Conservation (phyloP, 2,797 vertebrate species). For the Graptemys geographica region DNA sequence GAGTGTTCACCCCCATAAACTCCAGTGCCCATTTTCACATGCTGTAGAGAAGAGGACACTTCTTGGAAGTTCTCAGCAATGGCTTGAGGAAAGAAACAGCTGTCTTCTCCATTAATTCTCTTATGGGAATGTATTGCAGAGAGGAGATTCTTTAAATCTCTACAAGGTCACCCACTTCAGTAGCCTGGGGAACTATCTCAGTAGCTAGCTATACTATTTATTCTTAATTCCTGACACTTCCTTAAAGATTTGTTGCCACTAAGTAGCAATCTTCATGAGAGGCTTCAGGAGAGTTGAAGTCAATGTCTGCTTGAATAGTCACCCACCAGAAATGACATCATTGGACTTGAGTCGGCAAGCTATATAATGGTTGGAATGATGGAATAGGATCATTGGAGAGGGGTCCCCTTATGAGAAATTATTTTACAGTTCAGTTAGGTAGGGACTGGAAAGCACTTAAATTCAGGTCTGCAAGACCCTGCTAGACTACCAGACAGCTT, state of each 20-base stretch:
- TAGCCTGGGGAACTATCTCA: accelerated
- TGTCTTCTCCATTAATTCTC: background rate
- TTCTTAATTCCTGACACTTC: background rate
- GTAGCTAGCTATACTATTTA: background rate
- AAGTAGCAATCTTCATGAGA: background rate
- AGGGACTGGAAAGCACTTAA: background rate
- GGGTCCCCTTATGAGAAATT: background rate
- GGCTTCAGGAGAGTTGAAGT: background rate
- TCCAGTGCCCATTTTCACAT: background rate
- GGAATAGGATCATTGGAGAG: background rate
- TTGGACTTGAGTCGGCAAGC: background rate
- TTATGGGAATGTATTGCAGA: background rate
- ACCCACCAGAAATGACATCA: background rate
- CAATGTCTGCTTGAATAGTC: background rate
- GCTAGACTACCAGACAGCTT: background rate
- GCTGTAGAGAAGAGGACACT: background rate
- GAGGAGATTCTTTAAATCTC: background rate
- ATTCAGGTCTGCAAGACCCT: background rate
- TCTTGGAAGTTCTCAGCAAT: background rate
- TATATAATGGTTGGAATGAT: background rate
- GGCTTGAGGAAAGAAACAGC: background rate
- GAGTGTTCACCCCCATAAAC: accelerated
- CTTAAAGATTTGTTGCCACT: background rate
- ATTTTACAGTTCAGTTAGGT: background rate
- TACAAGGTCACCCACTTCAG: background rate